These are phyloP conservation scores for Monochamus alternatus DNA, from an alignment of 2,888 invertebrate genomes.

Conservation along the genomic window DNA sequence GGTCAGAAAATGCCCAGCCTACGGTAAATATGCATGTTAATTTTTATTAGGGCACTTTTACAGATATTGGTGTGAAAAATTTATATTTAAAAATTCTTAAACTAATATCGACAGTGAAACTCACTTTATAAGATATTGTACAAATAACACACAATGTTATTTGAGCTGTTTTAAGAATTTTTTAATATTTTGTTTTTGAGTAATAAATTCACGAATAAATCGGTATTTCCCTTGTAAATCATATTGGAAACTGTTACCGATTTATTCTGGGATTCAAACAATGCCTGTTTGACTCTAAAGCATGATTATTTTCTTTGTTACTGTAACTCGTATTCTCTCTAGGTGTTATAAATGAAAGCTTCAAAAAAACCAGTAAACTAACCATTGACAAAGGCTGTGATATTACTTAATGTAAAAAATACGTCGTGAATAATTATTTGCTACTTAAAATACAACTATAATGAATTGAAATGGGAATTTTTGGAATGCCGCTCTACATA, in stretches of 20 bases:
- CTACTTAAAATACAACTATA: constrained; percentile 44
- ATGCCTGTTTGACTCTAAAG: constrained; percentile 1
- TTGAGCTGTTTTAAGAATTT: background rate
- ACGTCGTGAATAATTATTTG: constrained; percentile 41
- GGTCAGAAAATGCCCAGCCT: constrained; percentile 70
- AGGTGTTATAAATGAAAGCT: constrained; percentile 62
- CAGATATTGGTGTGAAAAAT: constrained; percentile 9
- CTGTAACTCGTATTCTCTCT: constrained; percentile 52
- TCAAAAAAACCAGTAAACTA: constrained; percentile 58
- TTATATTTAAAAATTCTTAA: constrained; percentile 5
- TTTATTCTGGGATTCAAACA: background rate
- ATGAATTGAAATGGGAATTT: constrained; percentile 61
- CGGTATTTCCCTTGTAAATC: background rate
- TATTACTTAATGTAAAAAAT: constrained; percentile 48
- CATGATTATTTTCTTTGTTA: constrained; percentile 39
- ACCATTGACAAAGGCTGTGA: constrained; percentile 65
- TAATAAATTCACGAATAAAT: background rate
- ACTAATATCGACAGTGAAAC: background rate
- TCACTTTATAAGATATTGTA: too few species aligned
- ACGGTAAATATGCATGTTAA: constrained; percentile 62
- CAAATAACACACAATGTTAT: too few species aligned
- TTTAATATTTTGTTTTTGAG: background rate
- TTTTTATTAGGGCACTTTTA: constrained; percentile 6
- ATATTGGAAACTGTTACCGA: background rate
- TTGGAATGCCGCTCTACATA: constrained; percentile 55